Evolutionary conservation across 2,888 invertebrate species (phyloP), one percentile per base, ranked within the genome.

Genomic region (Calameuta filiformis): DNA sequence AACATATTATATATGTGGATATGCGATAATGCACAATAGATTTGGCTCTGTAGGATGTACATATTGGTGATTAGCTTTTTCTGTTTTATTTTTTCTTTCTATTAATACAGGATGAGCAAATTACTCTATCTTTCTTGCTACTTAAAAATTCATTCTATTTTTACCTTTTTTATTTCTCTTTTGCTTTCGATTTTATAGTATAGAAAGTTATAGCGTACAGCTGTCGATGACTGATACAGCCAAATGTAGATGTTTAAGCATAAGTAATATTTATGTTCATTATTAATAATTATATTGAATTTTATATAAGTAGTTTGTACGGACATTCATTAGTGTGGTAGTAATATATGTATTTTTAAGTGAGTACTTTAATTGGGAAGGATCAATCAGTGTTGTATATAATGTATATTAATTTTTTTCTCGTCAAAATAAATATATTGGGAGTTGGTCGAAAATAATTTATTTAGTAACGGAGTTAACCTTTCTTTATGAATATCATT

Each of bases 211-310:
- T 35, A 37, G 34, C 81, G 12, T 33, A 15, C 69, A 79, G 82
- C 83, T 80, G 81, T 81, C 82, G 83, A 87, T 82, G 89, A 90
- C 89, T 90, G 90, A 89, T 87, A 78, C 87, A 87, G 87, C 89
- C 88, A 89, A 89, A 89, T 87, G 83, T 87, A 85, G 85, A 75
- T 75, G n/a, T 4, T 40, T 35, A 35, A 74, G 74, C 34, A 83
- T 83, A 80, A 82, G 83, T 84, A 86, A 84, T 85, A 83, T 85
- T 82, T 84, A 82, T 35, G 23, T 30, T 68, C 33, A 69, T 74
- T 37, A 23, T n/a, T 75, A 34, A 35, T 76, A 69, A n/a, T 79
- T 71, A 30, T 33, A 34, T 9, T 34, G 34, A 30, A 73, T 23
- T 30, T 34, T 74, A 80, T 77, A 77, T 83, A 80, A 35, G 77